Evolutionary conservation across 2,888 invertebrate genomes (phyloP).

Genomic region (Drosophila silvestris): DNA sequence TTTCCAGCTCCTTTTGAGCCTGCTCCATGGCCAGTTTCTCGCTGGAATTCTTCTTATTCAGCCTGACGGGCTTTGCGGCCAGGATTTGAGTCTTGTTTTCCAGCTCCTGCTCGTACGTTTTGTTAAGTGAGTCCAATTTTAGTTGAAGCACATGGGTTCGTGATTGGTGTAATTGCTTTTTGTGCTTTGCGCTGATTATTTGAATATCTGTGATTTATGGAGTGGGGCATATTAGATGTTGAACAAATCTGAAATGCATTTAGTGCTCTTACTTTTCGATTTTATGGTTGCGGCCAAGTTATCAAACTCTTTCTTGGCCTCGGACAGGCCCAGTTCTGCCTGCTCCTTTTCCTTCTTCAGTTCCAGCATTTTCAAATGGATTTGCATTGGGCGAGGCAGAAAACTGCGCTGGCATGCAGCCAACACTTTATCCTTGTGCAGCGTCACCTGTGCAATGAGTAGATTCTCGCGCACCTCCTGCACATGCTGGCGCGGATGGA

Average conservation of each 20-base stretch:
- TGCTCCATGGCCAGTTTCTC: constrained; percentile 75
- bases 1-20: constrained; percentile 77
- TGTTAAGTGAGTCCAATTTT: constrained; percentile 70
- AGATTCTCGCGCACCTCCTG: constrained; percentile 80
- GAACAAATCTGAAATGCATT: background rate
- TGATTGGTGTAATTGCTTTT: constrained; percentile 61
- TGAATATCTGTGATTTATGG: constrained; percentile 75
- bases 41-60: constrained; percentile 75
- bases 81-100: constrained; percentile 68
- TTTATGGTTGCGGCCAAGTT: constrained; percentile 72
- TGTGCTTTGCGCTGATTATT: constrained; percentile 72
- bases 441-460: constrained; percentile 79
- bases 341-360: constrained; percentile 66
- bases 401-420: constrained; percentile 74
- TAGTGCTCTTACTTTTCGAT: constrained; percentile 76
- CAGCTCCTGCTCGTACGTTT: constrained; percentile 69
- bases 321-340: constrained; percentile 53
- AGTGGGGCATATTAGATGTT: background rate
- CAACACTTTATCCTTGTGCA: constrained; percentile 75
- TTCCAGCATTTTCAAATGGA: constrained; percentile 76
- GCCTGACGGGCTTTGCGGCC: constrained; percentile 80
- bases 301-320: constrained; percentile 73
- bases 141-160: constrained; percentile 75
- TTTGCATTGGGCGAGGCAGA: constrained; percentile 81
- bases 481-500: constrained; percentile 82